These are phyloP conservation scores for Eupithecia abbreviata DNA, from an alignment of 2,888 invertebrate genomes.

Conservation along the genomic window DNA sequence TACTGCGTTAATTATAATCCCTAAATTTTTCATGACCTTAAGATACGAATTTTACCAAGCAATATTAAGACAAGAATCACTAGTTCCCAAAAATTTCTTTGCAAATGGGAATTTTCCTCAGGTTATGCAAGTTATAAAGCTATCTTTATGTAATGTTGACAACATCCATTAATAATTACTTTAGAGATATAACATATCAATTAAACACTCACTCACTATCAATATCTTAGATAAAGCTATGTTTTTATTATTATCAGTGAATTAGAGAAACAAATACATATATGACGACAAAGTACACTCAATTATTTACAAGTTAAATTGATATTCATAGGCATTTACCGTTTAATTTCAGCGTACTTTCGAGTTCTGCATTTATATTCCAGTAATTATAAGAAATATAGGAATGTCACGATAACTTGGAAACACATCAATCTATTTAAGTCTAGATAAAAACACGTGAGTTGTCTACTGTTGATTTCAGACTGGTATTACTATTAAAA, in stretches of 20 bases:
- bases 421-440: background rate
- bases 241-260: background rate
- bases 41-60: background rate
- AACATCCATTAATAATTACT: background rate
- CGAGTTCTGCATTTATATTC: background rate
- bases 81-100: background rate
- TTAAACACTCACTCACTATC: slow-evolving; percentile 1
- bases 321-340: background rate
- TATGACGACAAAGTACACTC: background rate
- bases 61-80: background rate
- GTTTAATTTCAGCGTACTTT: background rate
- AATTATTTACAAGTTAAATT: background rate
- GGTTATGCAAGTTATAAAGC: background rate
- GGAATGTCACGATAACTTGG: background rate
- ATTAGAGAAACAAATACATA: background rate
- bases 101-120: background rate
- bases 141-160: slow-evolving; percentile 1
- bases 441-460: background rate
- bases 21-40: background rate
- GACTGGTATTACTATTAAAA: background rate
- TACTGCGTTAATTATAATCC: slow-evolving; percentile 46
- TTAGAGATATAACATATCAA: slow-evolving; percentile 5
- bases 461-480: background rate
- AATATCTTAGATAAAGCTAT: background rate
- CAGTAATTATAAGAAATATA: background rate